Evolutionary conservation across 2,797 vertebrate genomes (phyloP), one percentile per base, ranked within the genome.

Genomic region (Gymnodraco acuticeps): DNA sequence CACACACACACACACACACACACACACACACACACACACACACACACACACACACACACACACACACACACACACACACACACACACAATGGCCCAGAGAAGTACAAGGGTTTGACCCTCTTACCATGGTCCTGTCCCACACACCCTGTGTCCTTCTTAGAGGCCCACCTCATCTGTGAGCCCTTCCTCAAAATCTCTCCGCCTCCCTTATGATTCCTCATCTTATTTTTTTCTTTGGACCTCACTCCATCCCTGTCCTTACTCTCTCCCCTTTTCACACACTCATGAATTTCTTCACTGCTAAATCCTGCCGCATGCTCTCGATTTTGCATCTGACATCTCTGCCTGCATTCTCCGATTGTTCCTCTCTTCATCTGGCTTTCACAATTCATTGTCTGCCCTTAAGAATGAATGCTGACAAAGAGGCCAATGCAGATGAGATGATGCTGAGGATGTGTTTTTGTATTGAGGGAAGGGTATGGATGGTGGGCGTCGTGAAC

Each of bases 71-170:
- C 10, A 33, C 19, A 56, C 13, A 16, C 0, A 45, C 27, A 4
- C 23, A 56, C 13, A 19, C 0, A 45, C 27, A 4, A 73, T 64
- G 55, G 54, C 16, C 17, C 14, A 8, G 41, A 68, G 69, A 41
- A 52, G 74, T 64, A 78, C 78, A 90, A 86, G 59, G 60, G 73
- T 82, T 84, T 86, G 77, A 88, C 87, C 84, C 13, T 3, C 61
- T 60, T 79, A 60, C 58, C 33, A n/a, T 62, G 62, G n/a, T 75
- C 75, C 66, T 52, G 19, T 66, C 64, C 53, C 61, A 71, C 68
- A 75, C 52, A 48, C 69, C 70, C 67, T 14, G 7, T 77, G 56
- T 64, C 33, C 16, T 70, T 73, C 64, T 72, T 31, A 56, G 59
- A 69, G 48, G 27, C 69, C 46, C 66, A 58, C 20, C 64, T 78